Evolutionary conservation across 2,888 invertebrate genomes (phyloP).

Genomic region (Lepetodrilus schrolli): DNA sequence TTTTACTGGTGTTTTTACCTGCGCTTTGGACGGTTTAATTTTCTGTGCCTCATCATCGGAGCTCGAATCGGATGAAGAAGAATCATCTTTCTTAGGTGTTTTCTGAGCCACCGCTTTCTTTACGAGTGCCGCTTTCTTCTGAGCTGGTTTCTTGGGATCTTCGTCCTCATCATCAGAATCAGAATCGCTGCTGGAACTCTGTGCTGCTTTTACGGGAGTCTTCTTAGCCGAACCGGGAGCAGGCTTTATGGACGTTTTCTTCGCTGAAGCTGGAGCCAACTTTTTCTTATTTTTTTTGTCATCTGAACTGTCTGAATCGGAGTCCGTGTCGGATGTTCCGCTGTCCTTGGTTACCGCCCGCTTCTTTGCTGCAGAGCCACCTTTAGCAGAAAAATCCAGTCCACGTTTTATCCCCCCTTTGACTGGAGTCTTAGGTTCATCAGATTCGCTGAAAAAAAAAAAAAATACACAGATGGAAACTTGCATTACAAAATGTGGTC

Average conservation of each 20-base stretch:
- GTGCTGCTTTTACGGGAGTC: slow-evolving; percentile 32
- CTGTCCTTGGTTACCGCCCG: slow-evolving; percentile 17
- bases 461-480: no score
- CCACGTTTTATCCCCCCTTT: no score
- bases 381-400: no score
- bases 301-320: slow-evolving; percentile 2
- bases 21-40: slow-evolving; percentile 12
- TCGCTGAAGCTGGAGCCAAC: background rate
- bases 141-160: background rate
- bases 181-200: slow-evolving; percentile 39
- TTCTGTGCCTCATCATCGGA: slow-evolving; percentile 32
- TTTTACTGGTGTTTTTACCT: background rate
- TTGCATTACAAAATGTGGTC: no score
- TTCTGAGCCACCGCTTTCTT: background rate
- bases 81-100: slow-evolving; percentile 21
- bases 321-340: slow-evolving; percentile 21
- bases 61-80: slow-evolving; percentile 37
- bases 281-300: background rate
- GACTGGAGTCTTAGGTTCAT: background rate
- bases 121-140: slow-evolving; percentile 3
- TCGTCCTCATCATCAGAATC: slow-evolving; percentile 36
- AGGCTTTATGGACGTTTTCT: background rate
- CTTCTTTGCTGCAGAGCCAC: slow-evolving; percentile 37
- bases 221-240: background rate
- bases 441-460: slow-evolving; percentile 5